Evolutionary conservation across 1,140 invertebrate genomes (phyloP).

Genomic region (Prorops nasuta): DNA sequence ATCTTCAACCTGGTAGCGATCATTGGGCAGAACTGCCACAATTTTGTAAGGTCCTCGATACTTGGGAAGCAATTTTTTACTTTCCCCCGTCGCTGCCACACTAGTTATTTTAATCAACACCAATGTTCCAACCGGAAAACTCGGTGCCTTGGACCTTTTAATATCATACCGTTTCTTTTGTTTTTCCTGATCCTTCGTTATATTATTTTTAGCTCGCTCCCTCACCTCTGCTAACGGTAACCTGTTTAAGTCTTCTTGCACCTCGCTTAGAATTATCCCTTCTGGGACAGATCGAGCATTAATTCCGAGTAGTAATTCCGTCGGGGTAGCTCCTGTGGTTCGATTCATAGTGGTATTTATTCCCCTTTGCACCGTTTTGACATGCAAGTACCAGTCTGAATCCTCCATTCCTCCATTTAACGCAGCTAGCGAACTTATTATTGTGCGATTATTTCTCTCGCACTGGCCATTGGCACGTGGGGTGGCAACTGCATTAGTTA

Average conservation of each 20-base stretch:
- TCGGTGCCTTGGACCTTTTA: background rate
- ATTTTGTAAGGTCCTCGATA: slow-evolving; percentile 32
- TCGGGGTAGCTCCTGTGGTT: slow-evolving; percentile 29
- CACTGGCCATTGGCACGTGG: slow-evolving; percentile 4
- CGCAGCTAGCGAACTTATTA: background rate
- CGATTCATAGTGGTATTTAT: slow-evolving; percentile 14
- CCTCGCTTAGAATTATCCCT: slow-evolving; percentile 12
- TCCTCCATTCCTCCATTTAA: slow-evolving; percentile 11
- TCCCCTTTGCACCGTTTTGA: background rate
- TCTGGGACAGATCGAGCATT: slow-evolving; percentile 19
- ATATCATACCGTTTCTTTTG: slow-evolving; percentile 6
- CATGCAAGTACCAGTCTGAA: slow-evolving; percentile 29
- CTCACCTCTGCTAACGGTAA: slow-evolving; percentile 15
- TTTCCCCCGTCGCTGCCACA: too few species aligned
- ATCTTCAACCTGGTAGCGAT: slow-evolving; percentile 33
- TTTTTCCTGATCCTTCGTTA: slow-evolving; percentile 1
- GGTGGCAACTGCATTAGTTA: too few species aligned
- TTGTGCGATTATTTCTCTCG: background rate
- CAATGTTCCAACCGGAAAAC: background rate
- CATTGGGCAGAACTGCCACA: slow-evolving; percentile 28
- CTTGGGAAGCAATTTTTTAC: slow-evolving; percentile 20
- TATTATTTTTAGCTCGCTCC: slow-evolving; percentile 3
- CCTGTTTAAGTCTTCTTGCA: slow-evolving; percentile 18
- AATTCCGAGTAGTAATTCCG: slow-evolving; percentile 33
- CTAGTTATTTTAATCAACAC: slow-evolving; percentile 1